Conservation (phyloP, 1,140 invertebrate genomes). For the Heliconius hermathena region DNA sequence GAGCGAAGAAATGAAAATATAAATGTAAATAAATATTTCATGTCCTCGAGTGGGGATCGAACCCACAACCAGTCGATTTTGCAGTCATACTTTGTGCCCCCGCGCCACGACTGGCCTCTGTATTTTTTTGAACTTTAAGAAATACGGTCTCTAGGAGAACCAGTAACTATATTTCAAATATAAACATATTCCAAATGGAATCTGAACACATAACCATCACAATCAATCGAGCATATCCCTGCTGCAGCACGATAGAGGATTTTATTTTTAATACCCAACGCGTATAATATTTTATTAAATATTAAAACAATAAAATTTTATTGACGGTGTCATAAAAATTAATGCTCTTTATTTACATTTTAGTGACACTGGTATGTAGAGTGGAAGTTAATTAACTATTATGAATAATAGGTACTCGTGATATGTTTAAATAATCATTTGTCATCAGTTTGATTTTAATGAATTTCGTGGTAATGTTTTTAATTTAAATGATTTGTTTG, state of each 20-base stretch:
- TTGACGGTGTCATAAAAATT: neutral
- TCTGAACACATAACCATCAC: neutral
- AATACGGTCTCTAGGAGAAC: too few relatives aligned
- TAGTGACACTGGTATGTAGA: neutral
- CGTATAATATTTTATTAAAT: neutral
- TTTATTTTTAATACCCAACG: constrained; percentile 3
- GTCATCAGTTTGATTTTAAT: neutral
- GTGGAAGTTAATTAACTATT: constrained; percentile 3
- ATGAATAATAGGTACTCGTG: neutral
- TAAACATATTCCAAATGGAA: neutral
- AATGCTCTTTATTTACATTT: constrained; percentile 14
- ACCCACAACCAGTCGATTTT: too few relatives aligned
- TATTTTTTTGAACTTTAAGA: too few relatives aligned
- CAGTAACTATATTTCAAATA: neutral
- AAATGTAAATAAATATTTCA: too few relatives aligned
- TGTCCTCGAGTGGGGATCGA: too few relatives aligned
- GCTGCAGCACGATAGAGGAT: neutral
- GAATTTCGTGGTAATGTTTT: neutral
- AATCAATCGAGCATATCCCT: neutral
- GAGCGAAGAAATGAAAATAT: too few relatives aligned
- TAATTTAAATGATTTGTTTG: neutral
- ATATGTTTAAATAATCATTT: constrained; percentile 4
- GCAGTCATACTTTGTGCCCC: too few relatives aligned
- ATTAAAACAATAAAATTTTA: constrained; percentile 16
- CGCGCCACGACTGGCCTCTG: too few relatives aligned